These are phyloP conservation scores for Fringilla coelebs DNA, from an alignment of 2,797 vertebrate genomes.

Conservation along the genomic window DNA sequence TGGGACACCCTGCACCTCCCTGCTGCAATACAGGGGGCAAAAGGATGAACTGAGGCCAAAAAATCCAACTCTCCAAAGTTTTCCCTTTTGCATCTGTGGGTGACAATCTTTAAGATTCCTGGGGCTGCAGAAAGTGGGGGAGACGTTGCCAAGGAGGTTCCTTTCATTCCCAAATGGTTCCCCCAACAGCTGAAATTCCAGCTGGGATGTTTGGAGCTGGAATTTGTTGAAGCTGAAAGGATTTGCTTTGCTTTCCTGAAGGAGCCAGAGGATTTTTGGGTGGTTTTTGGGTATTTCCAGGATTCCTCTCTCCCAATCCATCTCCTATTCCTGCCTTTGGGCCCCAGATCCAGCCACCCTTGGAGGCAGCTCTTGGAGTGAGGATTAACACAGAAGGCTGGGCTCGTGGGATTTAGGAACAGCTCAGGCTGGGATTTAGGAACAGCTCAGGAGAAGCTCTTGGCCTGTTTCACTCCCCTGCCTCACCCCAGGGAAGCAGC, in stretches of 20 bases:
- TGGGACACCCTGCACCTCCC: not conserved
- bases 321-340: not conserved
- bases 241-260: not conserved
- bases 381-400: not conserved
- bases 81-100: not conserved
- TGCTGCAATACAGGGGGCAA: not conserved
- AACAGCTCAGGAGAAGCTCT: not conserved
- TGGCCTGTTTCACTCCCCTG: not conserved
- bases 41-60: not conserved
- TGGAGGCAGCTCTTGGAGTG: not conserved
- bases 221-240: not conserved
- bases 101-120: not conserved
- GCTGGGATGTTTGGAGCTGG: not conserved
- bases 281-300: not conserved
- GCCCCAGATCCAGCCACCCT: constrained; percentile 4
- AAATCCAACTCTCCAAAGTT: not conserved
- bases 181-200: not conserved
- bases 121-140: not conserved
- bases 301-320: not conserved
- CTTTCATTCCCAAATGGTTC: not conserved
- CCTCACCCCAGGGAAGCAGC: not conserved
- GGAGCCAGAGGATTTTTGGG: not conserved
- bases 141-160: not conserved
- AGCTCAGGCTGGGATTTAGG: not conserved
- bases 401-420: not conserved